These are phyloP conservation scores for Paratilapia polleni DNA, from an alignment of 2,113 vertebrate genomes.

Conservation along the genomic window DNA sequence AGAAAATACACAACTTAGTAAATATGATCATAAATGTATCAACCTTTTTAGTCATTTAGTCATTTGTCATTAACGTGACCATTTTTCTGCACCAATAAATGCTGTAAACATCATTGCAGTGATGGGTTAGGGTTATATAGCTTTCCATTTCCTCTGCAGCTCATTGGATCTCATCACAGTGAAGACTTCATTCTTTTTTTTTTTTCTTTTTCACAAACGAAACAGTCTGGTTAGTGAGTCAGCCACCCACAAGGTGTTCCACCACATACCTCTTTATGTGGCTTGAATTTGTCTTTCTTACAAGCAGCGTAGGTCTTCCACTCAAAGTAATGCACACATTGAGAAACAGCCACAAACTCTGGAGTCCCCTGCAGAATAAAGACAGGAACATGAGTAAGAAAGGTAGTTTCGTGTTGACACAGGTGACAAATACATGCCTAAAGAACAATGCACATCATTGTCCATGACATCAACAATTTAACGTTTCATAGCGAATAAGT, in stretches of 20 bases:
- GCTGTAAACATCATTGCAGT: neutral
- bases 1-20: neutral
- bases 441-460: neutral
- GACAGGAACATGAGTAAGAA: neutral
- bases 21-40: neutral
- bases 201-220: neutral
- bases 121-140: neutral
- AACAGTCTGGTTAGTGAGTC: neutral
- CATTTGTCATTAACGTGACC: neutral
- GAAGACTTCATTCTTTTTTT: neutral
- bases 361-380: conserved; percentile 86
- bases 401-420: neutral
- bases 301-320: conserved; percentile 92
- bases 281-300: conserved; percentile 89
- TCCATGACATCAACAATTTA: neutral
- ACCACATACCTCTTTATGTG: conserved; percentile 89
- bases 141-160: neutral
- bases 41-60: neutral
- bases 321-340: conserved; percentile 95
- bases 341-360: conserved; percentile 89
- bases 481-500: neutral
- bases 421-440: neutral
- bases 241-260: neutral
- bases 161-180: neutral
- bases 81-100: neutral